Percentiles rank a stretch among this genome's conserved stretches.
Evolutionary conservation across 2,797 vertebrate species (phyloP).

Genomic region (Carapus acus): DNA sequence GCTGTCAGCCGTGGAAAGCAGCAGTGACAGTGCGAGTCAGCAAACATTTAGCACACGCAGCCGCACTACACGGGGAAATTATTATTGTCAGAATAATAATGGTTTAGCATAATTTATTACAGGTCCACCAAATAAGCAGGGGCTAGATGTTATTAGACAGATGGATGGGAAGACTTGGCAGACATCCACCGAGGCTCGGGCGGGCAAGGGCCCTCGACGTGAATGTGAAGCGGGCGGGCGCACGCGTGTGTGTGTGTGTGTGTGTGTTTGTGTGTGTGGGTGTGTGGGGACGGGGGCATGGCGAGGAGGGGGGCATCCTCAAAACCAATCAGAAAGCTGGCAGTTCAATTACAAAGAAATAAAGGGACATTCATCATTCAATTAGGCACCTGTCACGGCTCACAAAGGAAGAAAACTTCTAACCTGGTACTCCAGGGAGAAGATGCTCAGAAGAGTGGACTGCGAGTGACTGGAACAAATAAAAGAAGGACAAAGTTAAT

Average conservation of each 20-base stretch:
- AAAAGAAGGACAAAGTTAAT: slow-evolving; percentile 99
- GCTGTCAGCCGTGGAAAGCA: slow-evolving; percentile 97
- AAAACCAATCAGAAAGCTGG: slow-evolving; percentile 99
- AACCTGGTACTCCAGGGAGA: slow-evolving; percentile 99
- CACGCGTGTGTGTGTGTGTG: background rate
- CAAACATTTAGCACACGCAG: slow-evolving; percentile 99
- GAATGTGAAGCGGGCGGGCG: slow-evolving; percentile 57
- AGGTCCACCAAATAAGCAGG: slow-evolving; percentile 99
- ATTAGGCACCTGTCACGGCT: slow-evolving; percentile 99
- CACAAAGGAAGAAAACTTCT: slow-evolving; percentile 99
- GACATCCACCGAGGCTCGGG: slow-evolving; percentile 95
- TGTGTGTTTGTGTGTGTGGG: slow-evolving; percentile 3
- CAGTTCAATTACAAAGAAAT: slow-evolving; percentile 99
- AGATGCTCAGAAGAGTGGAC: slow-evolving; percentile 99
- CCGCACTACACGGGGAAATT: slow-evolving; percentile 99
- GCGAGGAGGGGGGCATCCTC: slow-evolving; percentile 81
- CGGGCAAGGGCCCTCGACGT: slow-evolving; percentile 79
- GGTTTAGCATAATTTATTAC: slow-evolving; percentile 99
- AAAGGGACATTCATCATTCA: slow-evolving; percentile 99
- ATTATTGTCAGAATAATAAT: slow-evolving; percentile 99
- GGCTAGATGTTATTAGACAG: slow-evolving; percentile 99
- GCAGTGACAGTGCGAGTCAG: slow-evolving; percentile 99
- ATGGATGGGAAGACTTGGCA: slow-evolving; percentile 99
- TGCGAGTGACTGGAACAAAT: slow-evolving; percentile 99
- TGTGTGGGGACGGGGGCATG: slow-evolving; percentile 46